Evolutionary conservation across 2,113 vertebrate species (phyloP).

Genomic region (Pionites leucogaster): DNA sequence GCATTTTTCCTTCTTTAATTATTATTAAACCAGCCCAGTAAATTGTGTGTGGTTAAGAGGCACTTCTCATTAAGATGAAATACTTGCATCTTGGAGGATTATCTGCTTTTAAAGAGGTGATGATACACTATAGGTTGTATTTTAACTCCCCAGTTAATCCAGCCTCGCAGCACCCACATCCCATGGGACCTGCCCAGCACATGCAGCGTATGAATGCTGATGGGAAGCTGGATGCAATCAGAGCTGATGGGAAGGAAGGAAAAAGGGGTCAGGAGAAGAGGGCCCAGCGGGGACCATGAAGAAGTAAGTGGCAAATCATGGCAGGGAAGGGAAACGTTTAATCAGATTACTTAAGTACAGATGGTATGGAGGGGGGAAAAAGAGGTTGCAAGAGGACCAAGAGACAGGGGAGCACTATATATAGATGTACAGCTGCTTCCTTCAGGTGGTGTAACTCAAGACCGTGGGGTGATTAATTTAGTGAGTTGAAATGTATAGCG

Average conservation of each 20-base stretch:
- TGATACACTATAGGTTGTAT: not conserved
- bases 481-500: constrained; percentile 55
- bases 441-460: constrained; percentile 61
- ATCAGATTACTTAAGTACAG: constrained; percentile 9
- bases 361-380: not conserved
- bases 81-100: constrained; percentile 2
- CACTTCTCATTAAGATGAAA: constrained; percentile 21
- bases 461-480: constrained; percentile 60
- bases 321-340: not conserved
- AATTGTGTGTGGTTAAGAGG: constrained; percentile 13
- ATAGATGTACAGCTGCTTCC: constrained; percentile 58
- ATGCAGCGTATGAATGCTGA: not conserved
- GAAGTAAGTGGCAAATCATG: not conserved
- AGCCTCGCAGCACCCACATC: not conserved
- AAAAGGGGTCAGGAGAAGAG: not conserved
- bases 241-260: not conserved
- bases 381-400: not conserved
- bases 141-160: not conserved
- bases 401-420: not conserved
- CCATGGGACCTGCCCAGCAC: not conserved
- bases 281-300: not conserved
- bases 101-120: constrained; percentile 2
- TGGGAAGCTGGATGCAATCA: not conserved
- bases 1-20: not conserved
- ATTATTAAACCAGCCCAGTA: constrained; percentile 22